Evolutionary conservation across 1,140 invertebrate genomes (phyloP), one percentile per base, ranked within the genome.

Genomic region (Penaeus indicus): DNA sequence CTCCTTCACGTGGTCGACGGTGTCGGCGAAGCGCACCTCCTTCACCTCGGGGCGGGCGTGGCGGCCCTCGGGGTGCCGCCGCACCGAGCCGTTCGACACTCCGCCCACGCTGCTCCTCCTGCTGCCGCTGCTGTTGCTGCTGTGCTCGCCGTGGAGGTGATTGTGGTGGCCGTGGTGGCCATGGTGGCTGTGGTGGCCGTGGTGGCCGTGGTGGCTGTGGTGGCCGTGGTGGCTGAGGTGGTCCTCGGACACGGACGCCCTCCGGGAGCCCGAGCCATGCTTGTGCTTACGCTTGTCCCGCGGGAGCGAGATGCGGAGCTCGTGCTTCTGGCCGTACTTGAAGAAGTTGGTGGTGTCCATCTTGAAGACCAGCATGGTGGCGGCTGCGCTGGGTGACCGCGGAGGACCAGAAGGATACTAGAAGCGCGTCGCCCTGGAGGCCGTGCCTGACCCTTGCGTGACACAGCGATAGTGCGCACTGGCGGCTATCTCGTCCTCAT

Each of bases 301-400:
- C 27, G 86, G 86, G 7, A 88, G 69, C 0, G 86, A 78, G 67
- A 88, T 88, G 22, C 86, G 64, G 47, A 88, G 54, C 54, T 88
- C 86, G 60, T 88, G 86, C 32, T 88, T 88, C 61, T 88, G 86
- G 10, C 86, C 86, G 80, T 88, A 47, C 81, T 83, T 83, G 81
- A 88, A 88, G 5, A 88, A 42, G 47, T 83, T 83, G n/a, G 86
- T 88, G 22, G 86, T 88, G 69, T 88, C 86, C 86, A 88, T 88
- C 38, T 88, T 88, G 72, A 88, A 88, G 27, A 88, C 81, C 81
- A 88, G 38, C 86, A 88, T 88, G n/a, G 25, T 84, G 86, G 60
- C 42, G 22, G 79, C 61, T 61, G 22, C 54, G 62, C 25, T 67
- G 2, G 22, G 38, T 1, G 47, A 19, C 22, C 18, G 79, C 21